Conservation (phyloP, 2,888 invertebrate species). For the Elmis aenea region DNA sequence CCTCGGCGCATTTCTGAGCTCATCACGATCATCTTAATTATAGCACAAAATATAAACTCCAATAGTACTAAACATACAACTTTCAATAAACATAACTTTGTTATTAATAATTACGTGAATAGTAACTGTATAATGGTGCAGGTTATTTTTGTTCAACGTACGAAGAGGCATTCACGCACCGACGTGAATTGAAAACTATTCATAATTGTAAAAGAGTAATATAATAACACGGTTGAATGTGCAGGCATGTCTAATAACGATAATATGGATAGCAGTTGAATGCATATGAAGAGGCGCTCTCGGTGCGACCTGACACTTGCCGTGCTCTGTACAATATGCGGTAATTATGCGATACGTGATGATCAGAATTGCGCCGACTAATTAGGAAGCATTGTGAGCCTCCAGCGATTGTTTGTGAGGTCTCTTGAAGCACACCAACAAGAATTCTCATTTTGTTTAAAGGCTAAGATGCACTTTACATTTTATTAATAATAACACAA, state of each 20-base stretch:
- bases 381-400: conserved; percentile 25
- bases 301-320: conserved; percentile 13
- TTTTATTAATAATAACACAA: too few relatives aligned
- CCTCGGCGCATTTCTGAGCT: too few relatives aligned
- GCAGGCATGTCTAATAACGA: conserved; percentile 20
- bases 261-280: conserved; percentile 15
- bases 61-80: too few relatives aligned
- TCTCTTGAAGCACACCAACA: conserved; percentile 14
- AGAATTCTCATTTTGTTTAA: conserved; percentile 21
- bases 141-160: too few relatives aligned
- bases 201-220: conserved; percentile 19
- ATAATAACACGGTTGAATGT: conserved; percentile 19
- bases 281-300: conserved; percentile 14
- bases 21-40: too few relatives aligned
- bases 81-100: too few relatives aligned
- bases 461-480: too few relatives aligned
- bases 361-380: conserved; percentile 22
- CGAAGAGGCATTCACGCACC: too few relatives aligned
- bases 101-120: too few relatives aligned
- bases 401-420: conserved; percentile 22
- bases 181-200: too few relatives aligned
- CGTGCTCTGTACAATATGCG: conserved; percentile 20
- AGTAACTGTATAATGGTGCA: too few relatives aligned
- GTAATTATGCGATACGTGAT: conserved; percentile 25
- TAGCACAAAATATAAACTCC: too few relatives aligned